Evolutionary conservation across 2,888 invertebrate species (phyloP).

Genomic region (Phorcus lineatus): DNA sequence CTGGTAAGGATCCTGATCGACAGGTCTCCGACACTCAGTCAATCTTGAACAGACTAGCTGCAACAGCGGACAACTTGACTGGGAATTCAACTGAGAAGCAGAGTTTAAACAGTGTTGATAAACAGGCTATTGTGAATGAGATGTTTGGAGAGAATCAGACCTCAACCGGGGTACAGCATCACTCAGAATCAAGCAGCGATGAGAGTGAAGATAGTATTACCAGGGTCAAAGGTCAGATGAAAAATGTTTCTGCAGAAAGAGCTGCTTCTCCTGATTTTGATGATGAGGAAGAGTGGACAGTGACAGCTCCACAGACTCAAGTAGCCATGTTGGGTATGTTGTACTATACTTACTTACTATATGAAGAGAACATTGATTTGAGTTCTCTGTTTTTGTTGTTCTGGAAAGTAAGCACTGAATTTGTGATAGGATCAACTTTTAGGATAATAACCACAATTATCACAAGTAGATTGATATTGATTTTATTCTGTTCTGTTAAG

Average conservation of each 20-base stretch:
- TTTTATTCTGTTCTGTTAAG: no score
- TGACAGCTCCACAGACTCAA: slow-evolving; percentile 23
- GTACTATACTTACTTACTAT: no score
- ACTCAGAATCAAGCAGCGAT: not conserved
- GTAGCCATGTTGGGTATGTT: not conserved
- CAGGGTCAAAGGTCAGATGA: slow-evolving; percentile 27
- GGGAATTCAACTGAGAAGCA: no score
- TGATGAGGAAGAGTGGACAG: slow-evolving; percentile 63
- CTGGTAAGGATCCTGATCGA: slow-evolving; percentile 32
- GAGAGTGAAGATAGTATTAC: not conserved
- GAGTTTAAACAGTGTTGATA: not conserved
- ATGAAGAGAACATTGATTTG: no score
- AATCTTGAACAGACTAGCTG: slow-evolving; percentile 35
- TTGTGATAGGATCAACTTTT: no score
- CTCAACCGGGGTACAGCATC: no score
- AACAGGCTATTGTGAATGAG: slow-evolving; percentile 18
- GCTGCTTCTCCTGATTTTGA: slow-evolving; percentile 58
- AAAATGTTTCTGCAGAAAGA: slow-evolving; percentile 38
- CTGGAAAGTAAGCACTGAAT: no score
- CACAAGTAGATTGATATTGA: no score
- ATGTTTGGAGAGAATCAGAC: not conserved
- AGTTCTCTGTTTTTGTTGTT: no score
- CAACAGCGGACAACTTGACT: not conserved
- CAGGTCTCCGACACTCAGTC: slow-evolving; percentile 34
- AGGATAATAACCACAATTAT: no score